Conservation (phyloP, 2,888 invertebrate genomes). For the Schizotus pectinicornis region DNA sequence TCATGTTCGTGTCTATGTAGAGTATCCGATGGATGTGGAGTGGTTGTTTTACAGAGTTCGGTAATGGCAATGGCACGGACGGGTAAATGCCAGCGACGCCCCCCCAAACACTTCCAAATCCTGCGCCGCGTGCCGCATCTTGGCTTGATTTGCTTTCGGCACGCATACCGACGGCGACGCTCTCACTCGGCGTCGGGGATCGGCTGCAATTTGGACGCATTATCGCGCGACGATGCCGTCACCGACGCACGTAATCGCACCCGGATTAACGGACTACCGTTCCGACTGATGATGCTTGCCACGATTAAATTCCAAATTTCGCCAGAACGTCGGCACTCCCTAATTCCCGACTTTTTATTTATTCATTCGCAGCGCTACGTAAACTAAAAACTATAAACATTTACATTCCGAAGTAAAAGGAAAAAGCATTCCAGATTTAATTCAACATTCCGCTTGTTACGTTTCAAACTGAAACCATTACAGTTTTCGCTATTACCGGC, state of each 20-base stretch:
- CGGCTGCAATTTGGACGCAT: constrained; percentile 4
- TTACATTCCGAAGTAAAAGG: too few relatives aligned
- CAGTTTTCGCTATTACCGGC: too few relatives aligned
- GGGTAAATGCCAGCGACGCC: not conserved
- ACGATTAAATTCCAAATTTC: constrained; percentile 3
- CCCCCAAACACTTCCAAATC: constrained; percentile 27
- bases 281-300: not conserved
- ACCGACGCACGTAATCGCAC: constrained; percentile 12
- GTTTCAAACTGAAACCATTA: too few relatives aligned
- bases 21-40: constrained; percentile 52
- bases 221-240: too few relatives aligned
- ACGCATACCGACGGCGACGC: constrained; percentile 35
- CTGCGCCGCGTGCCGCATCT: constrained; percentile 33
- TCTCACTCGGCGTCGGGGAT: constrained; percentile 1
- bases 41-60: constrained; percentile 48
- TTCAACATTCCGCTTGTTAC: too few relatives aligned
- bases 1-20: constrained; percentile 53
- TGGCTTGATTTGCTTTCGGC: constrained; percentile 42
- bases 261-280: constrained; percentile 5
- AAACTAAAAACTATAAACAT: too few relatives aligned
- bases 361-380: too few relatives aligned
- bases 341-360: too few relatives aligned
- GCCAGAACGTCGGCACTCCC: not conserved
- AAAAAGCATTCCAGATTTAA: too few relatives aligned
- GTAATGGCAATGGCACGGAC: constrained; percentile 37